Evolutionary conservation across 2,113 vertebrate species (phyloP).

Genomic region (Alligator sinensis): DNA sequence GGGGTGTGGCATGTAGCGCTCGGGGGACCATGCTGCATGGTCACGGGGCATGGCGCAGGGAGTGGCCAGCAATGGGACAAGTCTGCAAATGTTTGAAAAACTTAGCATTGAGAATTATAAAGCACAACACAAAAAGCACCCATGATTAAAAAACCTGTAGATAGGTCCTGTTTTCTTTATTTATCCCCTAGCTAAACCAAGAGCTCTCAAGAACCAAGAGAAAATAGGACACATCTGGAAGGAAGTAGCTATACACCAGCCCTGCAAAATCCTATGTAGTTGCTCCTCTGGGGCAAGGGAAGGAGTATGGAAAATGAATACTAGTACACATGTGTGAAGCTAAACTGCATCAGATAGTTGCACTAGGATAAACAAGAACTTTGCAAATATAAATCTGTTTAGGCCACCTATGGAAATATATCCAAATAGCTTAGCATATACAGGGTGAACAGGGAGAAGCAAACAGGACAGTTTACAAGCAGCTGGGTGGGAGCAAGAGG

Average conservation of each 20-base stretch:
- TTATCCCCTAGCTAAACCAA: neutral
- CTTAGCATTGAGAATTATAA: neutral
- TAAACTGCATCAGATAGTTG: neutral
- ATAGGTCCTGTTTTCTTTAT: neutral
- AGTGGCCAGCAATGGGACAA: neutral
- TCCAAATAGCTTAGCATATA: neutral
- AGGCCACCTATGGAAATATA: neutral
- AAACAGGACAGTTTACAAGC: too few relatives aligned
- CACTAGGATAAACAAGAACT: neutral
- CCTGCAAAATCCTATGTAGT: slow-evolving; percentile 3
- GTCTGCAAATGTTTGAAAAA: neutral
- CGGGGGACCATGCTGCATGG: too few relatives aligned
- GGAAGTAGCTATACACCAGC: neutral
- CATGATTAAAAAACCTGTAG: neutral
- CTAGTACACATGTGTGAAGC: neutral
- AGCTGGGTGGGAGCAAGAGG: too few relatives aligned
- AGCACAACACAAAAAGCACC: neutral
- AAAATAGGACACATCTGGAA: neutral
- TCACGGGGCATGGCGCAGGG: too few relatives aligned
- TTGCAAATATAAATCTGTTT: neutral
- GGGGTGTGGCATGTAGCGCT: too few relatives aligned
- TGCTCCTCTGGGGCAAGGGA: neutral
- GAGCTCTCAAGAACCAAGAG: neutral
- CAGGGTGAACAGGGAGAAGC: too few relatives aligned
- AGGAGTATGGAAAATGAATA: neutral